phyloP scores from a whole-genome alignment of 1,140 invertebrate species.

The Mactra quadrangularis region DNA sequence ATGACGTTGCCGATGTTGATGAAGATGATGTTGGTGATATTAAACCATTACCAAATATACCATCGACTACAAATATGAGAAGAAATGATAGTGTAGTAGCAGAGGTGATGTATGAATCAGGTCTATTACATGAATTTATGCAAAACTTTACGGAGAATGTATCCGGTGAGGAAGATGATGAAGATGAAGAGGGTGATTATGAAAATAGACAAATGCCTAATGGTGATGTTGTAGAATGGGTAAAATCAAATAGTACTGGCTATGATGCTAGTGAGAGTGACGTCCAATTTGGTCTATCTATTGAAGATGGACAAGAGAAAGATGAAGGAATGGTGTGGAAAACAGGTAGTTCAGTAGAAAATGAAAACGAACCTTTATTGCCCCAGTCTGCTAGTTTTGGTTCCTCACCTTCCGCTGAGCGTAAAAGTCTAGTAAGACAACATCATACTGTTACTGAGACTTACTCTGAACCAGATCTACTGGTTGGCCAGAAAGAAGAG shows the following conservation, averaged over 20 bases:
- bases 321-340: neutral
- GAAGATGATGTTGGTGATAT: neutral
- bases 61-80: constrained; percentile 51
- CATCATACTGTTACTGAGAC: neutral
- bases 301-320: neutral
- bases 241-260: neutral
- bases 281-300: constrained; percentile 14
- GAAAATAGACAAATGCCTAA: neutral
- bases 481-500: neutral
- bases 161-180: constrained; percentile 64
- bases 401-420: neutral
- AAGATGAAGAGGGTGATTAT: constrained; percentile 7
- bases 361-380: constrained; percentile 1
- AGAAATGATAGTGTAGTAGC: constrained; percentile 76
- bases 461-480: constrained; percentile 9
- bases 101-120: constrained; percentile 75
- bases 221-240: constrained; percentile 30
- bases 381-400: neutral
- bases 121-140: constrained; percentile 76
- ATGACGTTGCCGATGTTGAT: constrained; percentile 20
- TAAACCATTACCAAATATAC: neutral
- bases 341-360: neutral
- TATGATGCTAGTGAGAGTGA: neutral
- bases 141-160: constrained; percentile 75
- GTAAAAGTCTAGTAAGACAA: neutral